These are phyloP conservation scores for Meteorus sp. DNA, from an alignment of 1,140 invertebrate genomes.

Conservation along the genomic window DNA sequence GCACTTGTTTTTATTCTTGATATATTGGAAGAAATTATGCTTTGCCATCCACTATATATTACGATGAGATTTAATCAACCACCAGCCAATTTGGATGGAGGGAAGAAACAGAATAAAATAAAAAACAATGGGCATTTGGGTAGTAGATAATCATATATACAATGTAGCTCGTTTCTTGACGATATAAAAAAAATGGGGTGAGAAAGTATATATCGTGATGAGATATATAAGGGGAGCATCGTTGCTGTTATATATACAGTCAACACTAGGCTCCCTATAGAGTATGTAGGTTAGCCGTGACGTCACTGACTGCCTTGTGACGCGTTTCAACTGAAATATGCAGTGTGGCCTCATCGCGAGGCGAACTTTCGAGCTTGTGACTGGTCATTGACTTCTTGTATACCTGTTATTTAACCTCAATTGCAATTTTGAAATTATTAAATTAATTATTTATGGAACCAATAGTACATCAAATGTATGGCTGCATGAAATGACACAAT, in stretches of 20 bases:
- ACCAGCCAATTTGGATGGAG: too few relatives aligned
- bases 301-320: slow-evolving; percentile 45
- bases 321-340: slow-evolving; percentile 43
- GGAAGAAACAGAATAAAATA: too few relatives aligned
- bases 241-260: too few relatives aligned
- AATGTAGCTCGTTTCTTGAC: too few relatives aligned
- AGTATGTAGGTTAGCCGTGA: slow-evolving; percentile 44
- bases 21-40: too few relatives aligned
- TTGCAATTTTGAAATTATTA: not conserved
- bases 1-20: too few relatives aligned
- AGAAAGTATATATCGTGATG: not conserved
- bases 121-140: too few relatives aligned
- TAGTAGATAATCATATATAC: too few relatives aligned
- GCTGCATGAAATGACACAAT: too few relatives aligned
- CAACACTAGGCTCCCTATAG: slow-evolving; percentile 30
- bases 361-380: slow-evolving; percentile 31
- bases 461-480: too few relatives aligned
- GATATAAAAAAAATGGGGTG: slow-evolving; percentile 3
- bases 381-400: slow-evolving; percentile 38
- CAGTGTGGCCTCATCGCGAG: slow-evolving; percentile 31
- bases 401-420: not conserved
- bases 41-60: too few relatives aligned
- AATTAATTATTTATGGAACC: not conserved
- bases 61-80: too few relatives aligned
- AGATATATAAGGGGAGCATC: slow-evolving; percentile 21